Evolutionary conservation across 2,797 vertebrate species (phyloP), one percentile per base, ranked within the genome.

Genomic region (Megalops cyprinoides): DNA sequence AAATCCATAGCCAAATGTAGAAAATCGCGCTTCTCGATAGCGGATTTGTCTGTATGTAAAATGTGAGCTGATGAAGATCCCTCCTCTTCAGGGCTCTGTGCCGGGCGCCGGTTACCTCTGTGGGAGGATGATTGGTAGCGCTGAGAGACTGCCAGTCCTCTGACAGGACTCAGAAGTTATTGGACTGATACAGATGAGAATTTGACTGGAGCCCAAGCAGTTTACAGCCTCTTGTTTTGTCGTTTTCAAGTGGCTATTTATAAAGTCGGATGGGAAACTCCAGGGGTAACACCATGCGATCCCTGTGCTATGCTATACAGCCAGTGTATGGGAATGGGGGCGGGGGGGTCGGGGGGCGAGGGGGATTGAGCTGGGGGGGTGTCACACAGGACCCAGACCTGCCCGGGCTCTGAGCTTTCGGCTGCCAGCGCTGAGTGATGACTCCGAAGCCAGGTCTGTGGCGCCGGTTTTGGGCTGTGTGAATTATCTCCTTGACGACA

Each of bases 221-320:
- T 48, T 74, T 6, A 48, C n/a, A 6, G 73, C 46, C 44, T 28
- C 44, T 51, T 49, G 73, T 74, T 74, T 28, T 14, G n/a, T 74
- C 18, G n/a, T 51, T 15, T 51, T 7, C 7, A 51, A 51, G 7
- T 8, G 44, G 44, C 44, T 74, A 74, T 48, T 49, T 74, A 74
- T 74, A 74, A 8, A 31, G 46, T 12, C 1, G 25, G 25, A 74
- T 31, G 73, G 46, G 73, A 49, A 51, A 49, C 46, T 74, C 46
- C 46, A 74, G 25, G 73, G 73, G 25, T 74, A 74, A 28, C 46
- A 48, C 37, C 65, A 69, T 39, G 15, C 71, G 48, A 48, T 51
- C 73, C 46, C 73, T 74, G 73, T 49, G 73, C 25, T 28, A 74
- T 49, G 73, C 44, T 48, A 74, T n/a, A 44, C 44, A 71, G 39